Evolutionary conservation across 2,888 invertebrate species (phyloP), one percentile per base, ranked within the genome.

Genomic region (Aleiodes alternator): DNA sequence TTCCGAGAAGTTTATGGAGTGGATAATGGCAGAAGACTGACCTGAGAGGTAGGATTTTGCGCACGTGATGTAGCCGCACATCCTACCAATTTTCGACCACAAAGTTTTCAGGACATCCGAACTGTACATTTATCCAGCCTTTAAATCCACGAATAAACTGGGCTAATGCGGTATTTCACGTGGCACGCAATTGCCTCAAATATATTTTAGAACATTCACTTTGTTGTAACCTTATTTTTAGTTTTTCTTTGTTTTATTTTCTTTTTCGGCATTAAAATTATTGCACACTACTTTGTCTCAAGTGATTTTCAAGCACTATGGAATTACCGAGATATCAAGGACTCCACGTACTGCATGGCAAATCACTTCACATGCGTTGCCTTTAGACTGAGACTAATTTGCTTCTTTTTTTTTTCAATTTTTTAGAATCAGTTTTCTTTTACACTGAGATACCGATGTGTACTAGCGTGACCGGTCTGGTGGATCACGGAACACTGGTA

Each of bases 1-100:
- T 53, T 56, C 12, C 29, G 38, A 8, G 34, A 34, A 38, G 34
- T 38, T n/a, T 12, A 34, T 14, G n/a, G 34, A 59, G 29, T n/a
- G 34, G 57, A 61, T 14, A 34, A 61, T 34, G 12, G 14, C 12
- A 61, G 12, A 23, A 64, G 43, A 85, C 86, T 82, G 79, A 87
- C 87, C 87, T 87, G 87, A 87, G 76, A 87, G 83, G 79, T 87
- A 87, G 77, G 87, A 87, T 77, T 83, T 86, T 80, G 87, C 86
- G 72, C 87, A 87, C 73, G 85, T 87, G 76, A 87, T 84, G 82
- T 87, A 87, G 78, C 87, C 85, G 80, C 87, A 87, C 86, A 87
- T 87, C 80, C 84, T 86, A 50, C 87, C 86, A 81, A 87, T 83
- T 81, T 84, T 87, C 64, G 86, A 86, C 87, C 87, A 87, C 73